These are phyloP conservation scores for Talpa occidentalis DNA, from an alignment of 2,113 vertebrate species.

Conservation along the genomic window DNA sequence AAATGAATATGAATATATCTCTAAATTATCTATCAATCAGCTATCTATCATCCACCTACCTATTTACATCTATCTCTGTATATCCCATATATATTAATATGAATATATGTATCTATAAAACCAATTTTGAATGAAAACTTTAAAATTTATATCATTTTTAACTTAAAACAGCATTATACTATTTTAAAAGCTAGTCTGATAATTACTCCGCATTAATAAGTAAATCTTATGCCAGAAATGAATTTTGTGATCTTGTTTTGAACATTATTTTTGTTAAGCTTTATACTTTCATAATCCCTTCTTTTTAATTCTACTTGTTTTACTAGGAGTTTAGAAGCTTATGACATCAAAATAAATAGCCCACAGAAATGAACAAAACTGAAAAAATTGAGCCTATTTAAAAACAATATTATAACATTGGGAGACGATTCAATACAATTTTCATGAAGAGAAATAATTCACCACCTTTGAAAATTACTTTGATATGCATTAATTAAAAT, in stretches of 20 bases:
- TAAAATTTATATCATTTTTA: constrained; percentile 49
- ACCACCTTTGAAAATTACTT: constrained; percentile 34
- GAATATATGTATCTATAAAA: neutral
- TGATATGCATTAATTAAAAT: neutral
- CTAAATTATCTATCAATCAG: no score
- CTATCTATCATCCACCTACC: neutral
- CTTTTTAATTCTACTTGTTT: constrained; percentile 82
- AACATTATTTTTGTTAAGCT: constrained; percentile 77
- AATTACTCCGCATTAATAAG: constrained; percentile 75
- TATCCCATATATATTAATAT: neutral
- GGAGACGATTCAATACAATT: neutral
- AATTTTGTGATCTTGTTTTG: constrained; percentile 78
- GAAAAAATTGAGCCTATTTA: constrained; percentile 74
- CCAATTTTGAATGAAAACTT: constrained; percentile 58
- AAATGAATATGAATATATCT: neutral
- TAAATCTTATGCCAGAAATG: constrained; percentile 73
- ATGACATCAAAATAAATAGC: constrained; percentile 80
- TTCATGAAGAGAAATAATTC: constrained; percentile 59
- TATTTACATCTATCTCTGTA: neutral
- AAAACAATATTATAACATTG: neutral
- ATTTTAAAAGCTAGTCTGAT: constrained; percentile 72
- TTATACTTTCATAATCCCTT: constrained; percentile 80
- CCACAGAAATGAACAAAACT: constrained; percentile 55
- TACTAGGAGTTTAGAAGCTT: constrained; percentile 75
- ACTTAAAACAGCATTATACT: constrained; percentile 62